Evolutionary conservation across 2,888 invertebrate species (phyloP).

Genomic region (Ferrisia virgata): DNA sequence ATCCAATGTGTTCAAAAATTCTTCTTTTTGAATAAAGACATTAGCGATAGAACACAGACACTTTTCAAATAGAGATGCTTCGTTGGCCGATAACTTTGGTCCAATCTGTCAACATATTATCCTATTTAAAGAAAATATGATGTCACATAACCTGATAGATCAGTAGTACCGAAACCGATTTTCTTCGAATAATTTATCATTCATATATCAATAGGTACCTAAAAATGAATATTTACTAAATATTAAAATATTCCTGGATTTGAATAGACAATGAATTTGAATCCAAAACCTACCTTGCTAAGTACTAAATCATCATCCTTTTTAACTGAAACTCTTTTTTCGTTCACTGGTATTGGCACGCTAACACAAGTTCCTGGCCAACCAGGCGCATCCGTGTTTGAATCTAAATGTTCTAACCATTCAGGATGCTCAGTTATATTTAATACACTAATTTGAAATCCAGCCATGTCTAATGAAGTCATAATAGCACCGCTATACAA

Average conservation of each 20-base stretch:
- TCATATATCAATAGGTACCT: not conserved
- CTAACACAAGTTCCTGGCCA: conserved; percentile 56
- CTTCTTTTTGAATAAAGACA: conserved; percentile 61
- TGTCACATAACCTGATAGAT: too few species aligned
- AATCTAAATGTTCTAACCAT: conserved; percentile 62
- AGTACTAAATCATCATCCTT: not conserved
- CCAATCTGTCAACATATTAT: conserved; percentile 7
- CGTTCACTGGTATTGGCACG: not conserved
- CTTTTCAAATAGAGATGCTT: conserved; percentile 50
- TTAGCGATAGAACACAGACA: conserved; percentile 57
- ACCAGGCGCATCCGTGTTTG: conserved; percentile 59
- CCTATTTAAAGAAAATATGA: not conserved
- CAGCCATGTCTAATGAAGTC: conserved; percentile 75
- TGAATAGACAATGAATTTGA: not conserved
- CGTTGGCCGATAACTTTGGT: conserved; percentile 31
- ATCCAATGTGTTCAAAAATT: conserved; percentile 62
- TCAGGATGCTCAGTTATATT: conserved; percentile 56
- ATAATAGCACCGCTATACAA: conserved; percentile 62
- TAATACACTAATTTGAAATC: conserved; percentile 70
- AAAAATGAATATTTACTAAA: not conserved
- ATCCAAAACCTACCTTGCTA: not conserved
- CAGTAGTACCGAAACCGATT: not conserved
- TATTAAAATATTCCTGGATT: not conserved
- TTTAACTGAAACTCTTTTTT: not conserved
- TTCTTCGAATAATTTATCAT: not conserved